phyloP scores from a whole-genome alignment of 1,140 invertebrate species.

The Drosophila nigrodunni region DNA sequence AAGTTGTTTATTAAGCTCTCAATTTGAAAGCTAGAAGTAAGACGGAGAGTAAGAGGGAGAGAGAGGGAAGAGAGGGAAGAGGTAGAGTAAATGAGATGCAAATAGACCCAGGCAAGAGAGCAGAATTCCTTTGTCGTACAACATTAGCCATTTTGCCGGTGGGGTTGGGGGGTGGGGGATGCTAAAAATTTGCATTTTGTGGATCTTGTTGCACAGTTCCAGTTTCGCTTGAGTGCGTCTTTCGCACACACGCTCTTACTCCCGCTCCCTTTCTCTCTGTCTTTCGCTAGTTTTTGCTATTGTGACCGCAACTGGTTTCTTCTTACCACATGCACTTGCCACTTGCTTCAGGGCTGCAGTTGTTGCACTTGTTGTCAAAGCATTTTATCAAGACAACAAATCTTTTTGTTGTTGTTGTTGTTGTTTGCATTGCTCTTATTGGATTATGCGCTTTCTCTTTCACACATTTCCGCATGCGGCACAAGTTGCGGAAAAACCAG shows the following conservation, averaged over 20 bases:
- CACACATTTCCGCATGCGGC: constrained; percentile 73
- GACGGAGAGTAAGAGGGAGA: too few relatives aligned
- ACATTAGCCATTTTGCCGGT: neutral
- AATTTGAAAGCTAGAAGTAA: too few relatives aligned
- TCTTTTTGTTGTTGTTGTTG: constrained; percentile 15
- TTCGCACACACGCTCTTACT: neutral
- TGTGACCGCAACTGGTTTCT: constrained; percentile 41
- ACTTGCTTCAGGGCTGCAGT: constrained; percentile 53
- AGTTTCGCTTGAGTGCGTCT: constrained; percentile 24
- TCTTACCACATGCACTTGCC: constrained; percentile 54
- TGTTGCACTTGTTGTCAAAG: constrained; percentile 62
- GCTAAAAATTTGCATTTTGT: constrained; percentile 12
- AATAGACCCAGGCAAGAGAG: neutral
- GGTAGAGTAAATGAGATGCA: neutral
- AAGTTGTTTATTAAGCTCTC: too few relatives aligned
- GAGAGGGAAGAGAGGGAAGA: too few relatives aligned
- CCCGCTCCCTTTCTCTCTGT: neutral
- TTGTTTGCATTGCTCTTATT: constrained; percentile 56
- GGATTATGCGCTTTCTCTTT: constrained; percentile 80
- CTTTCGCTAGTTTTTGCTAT: constrained; percentile 12
- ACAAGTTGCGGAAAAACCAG: constrained; percentile 69
- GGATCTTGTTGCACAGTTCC: constrained; percentile 31
- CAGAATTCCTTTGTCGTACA: constrained; percentile 4
- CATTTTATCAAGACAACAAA: constrained; percentile 27
- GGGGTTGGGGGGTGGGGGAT: too few relatives aligned